A percentile compares a stretch with the other conserved stretches of the same genome.
These are phyloP conservation scores for Acanthornis magna DNA, from an alignment of 2,797 vertebrate species.

Conservation along the genomic window DNA sequence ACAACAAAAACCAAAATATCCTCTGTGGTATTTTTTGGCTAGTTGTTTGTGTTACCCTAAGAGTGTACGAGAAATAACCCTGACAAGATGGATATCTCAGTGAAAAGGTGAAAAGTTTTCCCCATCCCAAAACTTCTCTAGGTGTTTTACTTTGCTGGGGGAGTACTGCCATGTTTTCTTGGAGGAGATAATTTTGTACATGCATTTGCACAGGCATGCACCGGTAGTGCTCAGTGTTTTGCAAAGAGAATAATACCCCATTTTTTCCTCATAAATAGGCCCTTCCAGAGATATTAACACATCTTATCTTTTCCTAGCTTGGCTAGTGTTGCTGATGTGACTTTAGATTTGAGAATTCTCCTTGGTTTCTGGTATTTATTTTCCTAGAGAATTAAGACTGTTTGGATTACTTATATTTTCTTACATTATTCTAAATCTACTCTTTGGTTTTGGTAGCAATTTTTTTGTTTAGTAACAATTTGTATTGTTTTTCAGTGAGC, in stretches of 20 bases:
- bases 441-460: neutral
- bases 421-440: neutral
- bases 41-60: neutral
- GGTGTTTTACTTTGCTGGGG: neutral
- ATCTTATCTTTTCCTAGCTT: neutral
- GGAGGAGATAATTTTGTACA: neutral
- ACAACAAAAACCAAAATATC: neutral
- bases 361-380: neutral
- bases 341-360: neutral
- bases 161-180: neutral
- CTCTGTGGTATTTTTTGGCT: neutral
- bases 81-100: neutral
- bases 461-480: neutral
- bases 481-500: neutral
- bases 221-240: neutral
- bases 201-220: neutral
- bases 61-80: neutral
- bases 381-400: neutral
- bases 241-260: neutral
- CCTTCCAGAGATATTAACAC: neutral
- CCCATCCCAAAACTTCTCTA: neutral
- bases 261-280: neutral
- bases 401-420: neutral
- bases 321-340: neutral
- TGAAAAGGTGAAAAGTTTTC: neutral